Percentiles rank a stretch among this genome's conserved stretches.
Evolutionary conservation across 2,888 invertebrate species (phyloP).

Genomic region (Epiblema foenella): DNA sequence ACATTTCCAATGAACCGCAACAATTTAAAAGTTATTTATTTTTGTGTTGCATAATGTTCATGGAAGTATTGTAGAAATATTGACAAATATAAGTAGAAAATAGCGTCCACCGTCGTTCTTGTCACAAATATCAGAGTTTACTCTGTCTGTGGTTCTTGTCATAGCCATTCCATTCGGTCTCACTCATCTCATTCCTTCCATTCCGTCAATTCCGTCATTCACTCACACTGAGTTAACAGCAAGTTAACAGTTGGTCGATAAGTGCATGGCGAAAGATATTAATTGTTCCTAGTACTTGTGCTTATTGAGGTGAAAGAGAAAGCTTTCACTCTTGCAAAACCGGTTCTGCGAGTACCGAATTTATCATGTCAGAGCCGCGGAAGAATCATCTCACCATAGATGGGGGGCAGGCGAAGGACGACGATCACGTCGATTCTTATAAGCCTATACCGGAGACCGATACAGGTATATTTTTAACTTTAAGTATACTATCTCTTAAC

Average conservation of each 20-base stretch:
- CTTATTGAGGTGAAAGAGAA: conserved; percentile 56
- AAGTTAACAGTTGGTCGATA: conserved; percentile 49
- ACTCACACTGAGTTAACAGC: no score
- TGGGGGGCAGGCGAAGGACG: conserved; percentile 79
- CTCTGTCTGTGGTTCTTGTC: not conserved
- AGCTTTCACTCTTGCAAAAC: conserved; percentile 58
- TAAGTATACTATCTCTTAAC: conserved; percentile 16
- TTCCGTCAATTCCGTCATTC: conserved; percentile 47
- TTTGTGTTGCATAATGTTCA: not conserved
- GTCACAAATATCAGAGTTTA: no score
- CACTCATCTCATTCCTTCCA: not conserved
- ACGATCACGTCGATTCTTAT: conserved; percentile 80
- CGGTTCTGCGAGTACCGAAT: conserved; percentile 54
- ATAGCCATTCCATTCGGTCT: conserved; percentile 9
- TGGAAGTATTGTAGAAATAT: no score
- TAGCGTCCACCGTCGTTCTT: no score
- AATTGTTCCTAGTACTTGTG: conserved; percentile 51
- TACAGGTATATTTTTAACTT: conserved; percentile 72
- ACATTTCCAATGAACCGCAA: not conserved
- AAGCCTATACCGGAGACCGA: conserved; percentile 85
- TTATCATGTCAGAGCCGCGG: conserved; percentile 74
- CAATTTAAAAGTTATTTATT: not conserved
- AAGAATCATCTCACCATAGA: conserved; percentile 77
- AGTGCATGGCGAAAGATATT: conserved; percentile 53
- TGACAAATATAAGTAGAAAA: no score